These are phyloP conservation scores for Limnodromus scolopaceus DNA, from an alignment of 2,797 vertebrate species.

Conservation along the genomic window DNA sequence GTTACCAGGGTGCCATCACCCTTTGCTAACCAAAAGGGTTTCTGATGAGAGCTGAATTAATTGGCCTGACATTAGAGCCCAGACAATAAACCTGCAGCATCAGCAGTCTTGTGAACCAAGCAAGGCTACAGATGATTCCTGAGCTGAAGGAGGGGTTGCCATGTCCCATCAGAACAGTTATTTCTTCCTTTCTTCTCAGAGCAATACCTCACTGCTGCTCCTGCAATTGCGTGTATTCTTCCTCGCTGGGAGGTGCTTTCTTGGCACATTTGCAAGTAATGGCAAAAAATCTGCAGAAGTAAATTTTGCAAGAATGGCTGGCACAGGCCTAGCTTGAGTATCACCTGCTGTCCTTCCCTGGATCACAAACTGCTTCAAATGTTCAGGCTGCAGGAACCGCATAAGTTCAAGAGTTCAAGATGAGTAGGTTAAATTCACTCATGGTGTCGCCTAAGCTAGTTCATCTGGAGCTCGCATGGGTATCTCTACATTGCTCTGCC, in stretches of 20 bases:
- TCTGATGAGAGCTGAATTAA: background rate
- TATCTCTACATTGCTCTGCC: slow-evolving; percentile 6
- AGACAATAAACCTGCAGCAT: background rate
- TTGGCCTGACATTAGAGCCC: background rate
- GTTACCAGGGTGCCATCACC: background rate
- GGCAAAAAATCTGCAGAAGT: background rate
- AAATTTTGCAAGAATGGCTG: background rate
- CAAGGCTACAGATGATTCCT: background rate
- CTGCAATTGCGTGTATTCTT: background rate
- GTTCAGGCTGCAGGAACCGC: background rate
- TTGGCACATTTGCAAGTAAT: background rate
- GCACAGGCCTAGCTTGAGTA: background rate
- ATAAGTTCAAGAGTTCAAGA: background rate
- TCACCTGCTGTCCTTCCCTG: slow-evolving; percentile 19
- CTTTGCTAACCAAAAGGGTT: background rate
- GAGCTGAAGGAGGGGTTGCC: background rate
- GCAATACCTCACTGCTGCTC: background rate
- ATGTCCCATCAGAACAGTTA: background rate
- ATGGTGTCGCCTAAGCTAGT: background rate
- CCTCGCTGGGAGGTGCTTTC: background rate
- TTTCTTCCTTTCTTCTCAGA: background rate
- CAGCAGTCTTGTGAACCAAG: background rate
- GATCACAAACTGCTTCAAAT: background rate
- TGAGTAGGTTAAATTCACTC: slow-evolving; percentile 12
- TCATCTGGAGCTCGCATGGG: background rate